Conservation (phyloP, 2,888 invertebrate genomes). For the Caradrina kadenii region DNA sequence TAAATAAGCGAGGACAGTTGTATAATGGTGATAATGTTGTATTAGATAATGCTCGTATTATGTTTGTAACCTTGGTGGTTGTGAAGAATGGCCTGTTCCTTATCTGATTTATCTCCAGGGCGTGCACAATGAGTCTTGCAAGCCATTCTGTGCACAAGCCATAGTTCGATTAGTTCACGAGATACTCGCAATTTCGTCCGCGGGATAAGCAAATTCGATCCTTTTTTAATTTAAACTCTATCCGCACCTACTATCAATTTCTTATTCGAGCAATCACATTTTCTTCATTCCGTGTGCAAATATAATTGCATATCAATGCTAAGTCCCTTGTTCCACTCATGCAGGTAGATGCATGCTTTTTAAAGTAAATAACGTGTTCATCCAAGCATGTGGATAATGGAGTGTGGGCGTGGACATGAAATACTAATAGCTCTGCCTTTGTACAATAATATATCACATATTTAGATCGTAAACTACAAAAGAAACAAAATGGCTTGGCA, state of each 20-base stretch:
- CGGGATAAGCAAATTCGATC: neutral
- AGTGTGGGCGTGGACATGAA: slow-evolving; percentile 26
- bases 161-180: slow-evolving; percentile 4
- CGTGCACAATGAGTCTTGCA: slow-evolving; percentile 38
- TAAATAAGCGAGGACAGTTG: slow-evolving; percentile 60
- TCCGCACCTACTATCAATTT: neutral
- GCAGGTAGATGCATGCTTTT: slow-evolving; percentile 17
- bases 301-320: neutral
- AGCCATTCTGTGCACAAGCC: slow-evolving; percentile 1
- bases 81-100: slow-evolving; percentile 43
- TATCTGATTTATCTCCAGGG: slow-evolving; percentile 48
- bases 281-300: neutral
- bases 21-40: slow-evolving; percentile 42
- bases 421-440: slow-evolving; percentile 32
- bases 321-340: slow-evolving; percentile 3
- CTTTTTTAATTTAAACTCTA: neutral
- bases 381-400: slow-evolving; percentile 42
- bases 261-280: neutral
- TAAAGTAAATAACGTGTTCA: slow-evolving; percentile 39
- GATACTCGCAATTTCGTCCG: slow-evolving; percentile 5
- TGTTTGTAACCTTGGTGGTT: slow-evolving; percentile 38
- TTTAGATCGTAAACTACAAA: slow-evolving; percentile 16
- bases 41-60: slow-evolving; percentile 43
- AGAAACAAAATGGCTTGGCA: slow-evolving; percentile 2
- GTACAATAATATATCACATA: slow-evolving; percentile 24